These are phyloP conservation scores for Strix uralensis DNA, from an alignment of 2,113 vertebrate species.

Conservation along the genomic window DNA sequence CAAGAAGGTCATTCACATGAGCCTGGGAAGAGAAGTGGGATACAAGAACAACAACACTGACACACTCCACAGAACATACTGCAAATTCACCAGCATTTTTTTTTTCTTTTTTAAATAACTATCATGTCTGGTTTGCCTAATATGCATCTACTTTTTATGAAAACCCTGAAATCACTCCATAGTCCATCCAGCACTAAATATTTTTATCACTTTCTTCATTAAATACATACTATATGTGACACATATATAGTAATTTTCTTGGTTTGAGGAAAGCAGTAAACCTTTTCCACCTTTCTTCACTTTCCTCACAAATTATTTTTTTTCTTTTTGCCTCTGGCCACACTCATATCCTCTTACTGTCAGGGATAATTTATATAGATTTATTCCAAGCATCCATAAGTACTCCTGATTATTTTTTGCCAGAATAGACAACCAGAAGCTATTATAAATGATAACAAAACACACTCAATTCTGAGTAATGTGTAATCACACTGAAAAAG, in stretches of 20 bases:
- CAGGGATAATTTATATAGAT: background rate
- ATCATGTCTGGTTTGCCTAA: background rate
- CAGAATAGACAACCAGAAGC: background rate
- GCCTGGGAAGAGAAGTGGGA: background rate
- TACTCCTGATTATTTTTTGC: background rate
- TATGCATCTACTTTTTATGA: background rate
- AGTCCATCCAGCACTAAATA: background rate
- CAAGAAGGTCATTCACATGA: background rate
- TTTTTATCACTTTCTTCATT: background rate
- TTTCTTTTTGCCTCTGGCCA: background rate
- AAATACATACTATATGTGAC: background rate
- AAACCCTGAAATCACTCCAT: background rate
- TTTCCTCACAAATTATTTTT: background rate
- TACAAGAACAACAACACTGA: background rate
- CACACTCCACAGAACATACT: background rate
- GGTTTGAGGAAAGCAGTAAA: background rate
- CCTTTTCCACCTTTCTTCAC: background rate
- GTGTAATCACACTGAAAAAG: background rate
- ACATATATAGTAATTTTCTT: background rate
- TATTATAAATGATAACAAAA: background rate
- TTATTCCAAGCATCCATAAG: constrained; percentile 24
- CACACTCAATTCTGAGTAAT: background rate
- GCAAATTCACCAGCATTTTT: background rate
- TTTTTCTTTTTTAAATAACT: background rate
- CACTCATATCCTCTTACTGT: background rate